Conservation (phyloP, 2,888 invertebrate species). For the Spisula solida region DNA sequence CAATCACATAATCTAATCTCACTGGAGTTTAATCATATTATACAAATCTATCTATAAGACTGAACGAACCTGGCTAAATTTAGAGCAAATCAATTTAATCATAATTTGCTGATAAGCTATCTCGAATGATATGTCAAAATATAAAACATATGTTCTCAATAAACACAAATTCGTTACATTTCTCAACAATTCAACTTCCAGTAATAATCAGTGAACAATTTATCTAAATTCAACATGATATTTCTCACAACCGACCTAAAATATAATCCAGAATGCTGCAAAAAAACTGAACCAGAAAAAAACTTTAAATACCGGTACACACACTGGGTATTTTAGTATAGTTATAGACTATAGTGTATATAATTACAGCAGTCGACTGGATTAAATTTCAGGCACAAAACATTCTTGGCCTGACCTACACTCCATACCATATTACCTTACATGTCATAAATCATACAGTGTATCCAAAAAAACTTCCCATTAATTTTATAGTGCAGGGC, state of each 20-base stretch:
- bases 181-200: not conserved
- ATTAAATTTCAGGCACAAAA: constrained; percentile 29
- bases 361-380: not conserved
- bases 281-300: too few relatives aligned
- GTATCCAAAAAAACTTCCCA: constrained; percentile 52
- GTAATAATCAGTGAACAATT: too few relatives aligned
- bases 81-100: not conserved
- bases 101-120: constrained; percentile 4
- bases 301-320: not conserved
- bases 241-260: too few relatives aligned
- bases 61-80: not conserved
- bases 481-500: constrained; percentile 43
- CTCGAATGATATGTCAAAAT: not conserved
- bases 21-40: constrained; percentile 3
- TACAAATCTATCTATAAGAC: not conserved
- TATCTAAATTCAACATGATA: too few relatives aligned
- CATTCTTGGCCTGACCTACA: constrained; percentile 61
- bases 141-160: constrained; percentile 2
- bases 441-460: constrained; percentile 68
- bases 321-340: not conserved
- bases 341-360: constrained; percentile 5
- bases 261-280: too few relatives aligned
- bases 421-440: constrained; percentile 55
- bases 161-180: not conserved
- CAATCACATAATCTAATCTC: not conserved